Evolutionary conservation across 2,888 invertebrate genomes (phyloP), one percentile per base, ranked within the genome.

Genomic region (Omphaloscelis lunosa): DNA sequence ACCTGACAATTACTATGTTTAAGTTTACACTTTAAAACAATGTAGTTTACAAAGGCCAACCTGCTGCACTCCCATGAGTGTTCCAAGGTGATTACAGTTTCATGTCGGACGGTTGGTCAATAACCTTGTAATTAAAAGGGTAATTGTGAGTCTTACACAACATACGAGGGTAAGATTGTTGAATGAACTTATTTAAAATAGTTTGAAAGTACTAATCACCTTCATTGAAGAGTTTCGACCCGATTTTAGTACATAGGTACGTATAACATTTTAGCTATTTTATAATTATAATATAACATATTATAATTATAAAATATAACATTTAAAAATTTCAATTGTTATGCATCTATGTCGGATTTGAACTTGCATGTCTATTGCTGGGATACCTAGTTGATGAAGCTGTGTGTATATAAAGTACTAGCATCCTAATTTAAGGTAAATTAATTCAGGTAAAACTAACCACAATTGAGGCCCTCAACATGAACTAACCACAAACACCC

Each of bases 31-130:
- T 72, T 72, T 63, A 68, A 17, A 56, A 56, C 59, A 72, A 58
- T 41, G 34, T 45, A 11, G n/a, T 72, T 29, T 39, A 48, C 53
- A 39, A 48, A 72, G 53, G 66, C 27, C 6, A 61, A 83, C 29
- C 41, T 67, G 51, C 34, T 15, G 12, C n/a, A 45, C 59, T 53
- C 69, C 77, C 58, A 17, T 58, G 29, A 17, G 73, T 17, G n/a
- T 11, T 29, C 39, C 62, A 11, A 23, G 7, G 29, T 15, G 51
- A 66, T 73, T 62, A 82, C 48, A 58, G 58, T 62, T 59, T 77
- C 68, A 80, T 68, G 67, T 41, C 51, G 51, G 48, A 41, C 62
- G 62, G 68, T 58, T 41, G 73, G 69, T 70, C 56, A 77, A 34
- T 73, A 15, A 73, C 61, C 69, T 70, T 12, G 41, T 53, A 58